Conservation (phyloP, 1,140 invertebrate species). For the Megathymus violae region DNA sequence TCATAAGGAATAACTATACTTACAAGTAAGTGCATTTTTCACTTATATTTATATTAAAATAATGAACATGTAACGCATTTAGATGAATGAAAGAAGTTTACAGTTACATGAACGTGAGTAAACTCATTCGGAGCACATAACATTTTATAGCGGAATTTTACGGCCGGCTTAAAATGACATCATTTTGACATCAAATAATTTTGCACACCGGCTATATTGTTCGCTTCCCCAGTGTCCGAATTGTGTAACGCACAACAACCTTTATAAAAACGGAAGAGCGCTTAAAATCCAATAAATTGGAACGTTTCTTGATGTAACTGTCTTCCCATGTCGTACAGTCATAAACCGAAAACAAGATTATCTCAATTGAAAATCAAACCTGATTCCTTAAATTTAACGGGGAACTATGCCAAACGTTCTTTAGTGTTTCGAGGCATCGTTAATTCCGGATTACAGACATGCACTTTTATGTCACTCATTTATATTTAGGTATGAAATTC, state of each 20-base stretch:
- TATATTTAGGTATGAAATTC: background rate
- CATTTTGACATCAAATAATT: slow-evolving; percentile 56
- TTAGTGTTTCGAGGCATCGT: slow-evolving; percentile 4
- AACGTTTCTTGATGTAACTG: slow-evolving; percentile 18
- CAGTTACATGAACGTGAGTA: slow-evolving; percentile 48
- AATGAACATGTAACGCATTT: slow-evolving; percentile 29
- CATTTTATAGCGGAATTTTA: slow-evolving; percentile 51
- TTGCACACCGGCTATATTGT: slow-evolving; percentile 35
- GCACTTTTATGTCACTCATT: background rate
- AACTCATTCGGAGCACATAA: slow-evolving; percentile 48
- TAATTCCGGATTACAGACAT: background rate
- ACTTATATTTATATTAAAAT: background rate
- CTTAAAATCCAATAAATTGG: slow-evolving; percentile 9
- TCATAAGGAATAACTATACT: no score
- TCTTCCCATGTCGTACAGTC: slow-evolving; percentile 27
- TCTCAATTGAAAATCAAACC: slow-evolving; percentile 47
- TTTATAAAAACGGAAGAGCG: slow-evolving; percentile 13
- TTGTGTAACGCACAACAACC: slow-evolving; percentile 7
- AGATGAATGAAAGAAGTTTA: slow-evolving; percentile 53
- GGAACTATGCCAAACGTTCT: slow-evolving; percentile 43
- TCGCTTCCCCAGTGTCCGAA: background rate
- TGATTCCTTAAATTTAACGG: slow-evolving; percentile 44
- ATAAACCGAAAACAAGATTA: slow-evolving; percentile 51
- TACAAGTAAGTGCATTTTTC: no score
- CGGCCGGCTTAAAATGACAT: slow-evolving; percentile 54